A percentile compares a stretch with the other conserved stretches of the same genome.
Conservation (phyloP, 37 sponge, comb jelly and placozoan species). For the Beroe forskalii region DNA sequence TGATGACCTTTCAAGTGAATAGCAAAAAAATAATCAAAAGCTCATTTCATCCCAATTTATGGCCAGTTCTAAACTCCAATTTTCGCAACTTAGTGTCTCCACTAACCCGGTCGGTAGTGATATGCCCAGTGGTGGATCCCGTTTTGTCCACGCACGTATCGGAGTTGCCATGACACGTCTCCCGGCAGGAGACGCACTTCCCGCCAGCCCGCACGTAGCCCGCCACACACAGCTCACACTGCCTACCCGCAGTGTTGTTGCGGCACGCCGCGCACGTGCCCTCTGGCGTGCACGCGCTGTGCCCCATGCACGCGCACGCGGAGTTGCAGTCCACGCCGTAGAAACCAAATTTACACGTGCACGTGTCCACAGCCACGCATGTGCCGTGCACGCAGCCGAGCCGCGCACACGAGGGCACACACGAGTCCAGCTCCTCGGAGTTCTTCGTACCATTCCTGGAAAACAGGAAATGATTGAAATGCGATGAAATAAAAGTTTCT, state of each 20-base stretch:
- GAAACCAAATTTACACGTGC: conserved; percentile 10
- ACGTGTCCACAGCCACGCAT: conserved; percentile 11
- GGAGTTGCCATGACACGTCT: conserved; percentile 23
- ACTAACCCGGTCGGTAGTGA: neutral
- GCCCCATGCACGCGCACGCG: neutral
- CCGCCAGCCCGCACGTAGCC: neutral
- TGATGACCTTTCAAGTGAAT: too few species aligned
- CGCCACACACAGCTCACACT: conserved; percentile 24
- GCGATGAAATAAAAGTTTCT: too few species aligned
- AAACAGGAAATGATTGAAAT: too few species aligned
- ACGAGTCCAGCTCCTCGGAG: conserved; percentile 20
- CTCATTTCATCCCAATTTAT: too few species aligned
- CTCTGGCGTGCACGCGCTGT: conserved; percentile 36
- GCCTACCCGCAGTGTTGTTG: neutral
- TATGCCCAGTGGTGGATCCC: neutral
- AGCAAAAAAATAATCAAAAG: too few species aligned
- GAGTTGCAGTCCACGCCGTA: neutral
- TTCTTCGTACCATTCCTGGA: neutral
- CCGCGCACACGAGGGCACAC: conserved; percentile 11
- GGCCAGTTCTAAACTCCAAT: too few species aligned
- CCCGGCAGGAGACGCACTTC: neutral
- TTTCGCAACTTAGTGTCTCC: too few species aligned
- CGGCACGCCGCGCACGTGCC: conserved; percentile 10
- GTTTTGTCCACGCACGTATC: conserved; percentile 9
- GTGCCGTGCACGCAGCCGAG: neutral